These are phyloP conservation scores for Dicyrtomina minuta DNA, from an alignment of 2,888 invertebrate genomes.

Conservation along the genomic window DNA sequence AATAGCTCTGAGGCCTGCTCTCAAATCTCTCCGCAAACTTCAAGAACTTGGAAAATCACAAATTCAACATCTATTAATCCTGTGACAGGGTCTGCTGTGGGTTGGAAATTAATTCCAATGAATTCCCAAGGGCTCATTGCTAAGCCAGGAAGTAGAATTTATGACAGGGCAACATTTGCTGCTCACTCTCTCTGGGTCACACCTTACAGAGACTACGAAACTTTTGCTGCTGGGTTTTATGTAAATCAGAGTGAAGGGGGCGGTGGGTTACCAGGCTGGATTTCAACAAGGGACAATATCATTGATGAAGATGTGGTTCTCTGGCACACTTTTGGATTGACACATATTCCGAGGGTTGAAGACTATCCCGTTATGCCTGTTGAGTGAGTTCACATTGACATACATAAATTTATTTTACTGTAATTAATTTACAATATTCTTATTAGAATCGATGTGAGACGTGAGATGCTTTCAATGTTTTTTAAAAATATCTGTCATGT, in stretches of 20 bases:
- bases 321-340: slow-evolving; percentile 49
- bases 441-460: not conserved
- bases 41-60: slow-evolving; percentile 44
- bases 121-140: slow-evolving; percentile 37
- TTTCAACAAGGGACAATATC: not conserved
- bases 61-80: slow-evolving; percentile 43
- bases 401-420: not conserved
- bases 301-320: slow-evolving; percentile 41
- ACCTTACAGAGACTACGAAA: slow-evolving; percentile 38
- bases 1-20: slow-evolving; percentile 32
- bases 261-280: slow-evolving; percentile 26
- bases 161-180: slow-evolving; percentile 46
- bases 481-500: not conserved
- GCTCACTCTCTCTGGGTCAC: slow-evolving; percentile 48
- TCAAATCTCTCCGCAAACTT: slow-evolving; percentile 34
- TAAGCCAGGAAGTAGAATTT: slow-evolving; percentile 38
- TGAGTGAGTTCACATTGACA: slow-evolving; percentile 30
- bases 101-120: slow-evolving; percentile 47
- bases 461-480: not conserved
- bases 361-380: slow-evolving; percentile 47
- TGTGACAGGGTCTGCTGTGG: slow-evolving; percentile 43
- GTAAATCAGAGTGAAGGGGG: slow-evolving; percentile 43
- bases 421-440: not conserved
- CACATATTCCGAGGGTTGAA: slow-evolving; percentile 48
- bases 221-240: slow-evolving; percentile 45